Evolutionary conservation across 2,888 invertebrate genomes (phyloP).

Genomic region (Drosophila engyochracea): DNA sequence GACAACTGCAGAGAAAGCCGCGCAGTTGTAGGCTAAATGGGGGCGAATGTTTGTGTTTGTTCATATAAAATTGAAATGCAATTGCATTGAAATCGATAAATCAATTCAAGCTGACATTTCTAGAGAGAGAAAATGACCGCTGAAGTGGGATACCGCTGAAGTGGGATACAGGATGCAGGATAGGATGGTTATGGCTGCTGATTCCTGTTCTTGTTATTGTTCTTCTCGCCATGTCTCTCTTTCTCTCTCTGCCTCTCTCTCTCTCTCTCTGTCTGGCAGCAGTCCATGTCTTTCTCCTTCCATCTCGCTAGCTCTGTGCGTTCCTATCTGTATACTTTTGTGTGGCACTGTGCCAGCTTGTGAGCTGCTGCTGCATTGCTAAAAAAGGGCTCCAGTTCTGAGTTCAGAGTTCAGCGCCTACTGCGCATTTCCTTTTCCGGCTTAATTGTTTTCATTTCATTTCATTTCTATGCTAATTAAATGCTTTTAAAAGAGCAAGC

Average conservation of each 20-base stretch:
- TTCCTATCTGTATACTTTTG: conserved; percentile 15
- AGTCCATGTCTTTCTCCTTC: not conserved
- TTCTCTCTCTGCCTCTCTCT: not conserved
- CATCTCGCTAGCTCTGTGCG: not conserved
- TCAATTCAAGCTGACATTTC: conserved; percentile 59
- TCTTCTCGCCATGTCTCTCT: not conserved
- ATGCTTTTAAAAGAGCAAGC: conserved; percentile 46
- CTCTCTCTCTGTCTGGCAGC: not conserved
- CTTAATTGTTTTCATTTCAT: conserved; percentile 71
- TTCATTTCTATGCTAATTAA: conserved; percentile 62
- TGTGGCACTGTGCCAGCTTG: conserved; percentile 41
- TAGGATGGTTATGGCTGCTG: conserved; percentile 13
- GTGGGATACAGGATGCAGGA: conserved; percentile 23
- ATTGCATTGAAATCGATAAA: conserved; percentile 69
- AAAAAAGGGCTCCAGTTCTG: conserved; percentile 17
- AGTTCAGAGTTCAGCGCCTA: conserved; percentile 30
- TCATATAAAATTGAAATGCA: conserved; percentile 62
- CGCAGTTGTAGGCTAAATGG: not conserved
- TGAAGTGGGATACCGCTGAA: conserved; percentile 40
- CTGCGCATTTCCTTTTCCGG: conserved; percentile 52
- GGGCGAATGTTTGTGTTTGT: conserved; percentile 50
- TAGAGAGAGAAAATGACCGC: conserved; percentile 16
- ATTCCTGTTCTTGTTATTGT: conserved; percentile 6
- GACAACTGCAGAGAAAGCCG: conserved; percentile 38
- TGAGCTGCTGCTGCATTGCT: conserved; percentile 21